Conservation (phyloP, 2,797 vertebrate genomes). For the Columba guinea region DNA sequence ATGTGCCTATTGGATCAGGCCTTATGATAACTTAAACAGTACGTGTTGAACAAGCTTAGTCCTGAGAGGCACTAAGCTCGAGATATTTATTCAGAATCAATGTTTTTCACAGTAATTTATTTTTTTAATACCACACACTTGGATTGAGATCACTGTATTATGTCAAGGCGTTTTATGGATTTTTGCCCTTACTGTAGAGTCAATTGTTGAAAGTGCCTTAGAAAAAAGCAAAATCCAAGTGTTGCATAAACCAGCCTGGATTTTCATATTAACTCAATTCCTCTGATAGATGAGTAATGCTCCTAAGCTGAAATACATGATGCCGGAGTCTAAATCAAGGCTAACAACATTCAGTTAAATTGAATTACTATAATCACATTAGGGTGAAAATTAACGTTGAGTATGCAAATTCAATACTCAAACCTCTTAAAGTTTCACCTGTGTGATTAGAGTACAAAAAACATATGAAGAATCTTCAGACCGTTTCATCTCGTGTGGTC, state of each 20-base stretch:
- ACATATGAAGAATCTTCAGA: background rate
- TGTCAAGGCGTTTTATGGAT: background rate
- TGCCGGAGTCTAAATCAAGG: constrained; percentile 20
- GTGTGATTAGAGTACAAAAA: constrained; percentile 17
- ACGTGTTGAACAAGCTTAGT: background rate
- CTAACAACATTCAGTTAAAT: constrained; percentile 42
- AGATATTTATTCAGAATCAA: background rate
- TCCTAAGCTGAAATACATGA: constrained; percentile 26
- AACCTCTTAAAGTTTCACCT: constrained; percentile 12
- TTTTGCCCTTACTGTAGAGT: background rate
- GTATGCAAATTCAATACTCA: constrained; percentile 21
- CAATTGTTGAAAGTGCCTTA: background rate
- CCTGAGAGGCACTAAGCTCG: background rate
- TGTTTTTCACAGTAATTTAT: background rate
- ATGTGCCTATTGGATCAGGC: background rate
- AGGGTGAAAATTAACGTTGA: background rate
- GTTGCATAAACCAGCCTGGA: background rate
- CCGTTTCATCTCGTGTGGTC: background rate
- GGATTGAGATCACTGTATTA: background rate
- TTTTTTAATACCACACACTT: background rate
- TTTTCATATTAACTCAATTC: constrained; percentile 23
- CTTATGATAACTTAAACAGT: background rate
- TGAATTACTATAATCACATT: constrained; percentile 52
- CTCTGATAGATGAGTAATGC: constrained; percentile 25
- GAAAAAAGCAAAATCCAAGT: background rate